Evolutionary conservation across 2,113 vertebrate genomes (phyloP).

Genomic region (Gallinago paraguaiae): DNA sequence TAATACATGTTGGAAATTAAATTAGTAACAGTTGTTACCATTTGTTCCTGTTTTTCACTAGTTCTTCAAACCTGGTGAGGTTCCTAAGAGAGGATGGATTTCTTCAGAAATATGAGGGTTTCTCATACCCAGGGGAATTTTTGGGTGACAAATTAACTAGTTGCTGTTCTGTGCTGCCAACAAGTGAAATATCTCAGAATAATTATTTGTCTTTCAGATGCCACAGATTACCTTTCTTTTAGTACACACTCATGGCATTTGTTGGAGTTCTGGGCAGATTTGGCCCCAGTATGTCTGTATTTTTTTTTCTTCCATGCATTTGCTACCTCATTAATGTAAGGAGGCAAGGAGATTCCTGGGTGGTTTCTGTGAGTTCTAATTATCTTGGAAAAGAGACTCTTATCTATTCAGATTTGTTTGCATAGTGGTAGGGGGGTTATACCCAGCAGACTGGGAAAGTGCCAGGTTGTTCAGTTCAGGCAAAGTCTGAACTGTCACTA

Average conservation of each 20-base stretch:
- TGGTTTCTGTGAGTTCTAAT: not conserved
- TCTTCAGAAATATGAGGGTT: not conserved
- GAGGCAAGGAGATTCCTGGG: not conserved
- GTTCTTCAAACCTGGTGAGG: not conserved
- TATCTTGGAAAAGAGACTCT: not conserved
- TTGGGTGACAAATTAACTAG: not conserved
- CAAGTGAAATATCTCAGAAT: not conserved
- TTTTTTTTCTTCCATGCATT: rapidly evolving
- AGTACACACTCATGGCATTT: not conserved
- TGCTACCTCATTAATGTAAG: not conserved
- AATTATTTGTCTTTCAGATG: not conserved
- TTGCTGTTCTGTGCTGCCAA: not conserved
- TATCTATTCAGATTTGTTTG: not conserved
- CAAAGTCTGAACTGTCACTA: not conserved
- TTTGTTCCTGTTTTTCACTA: not conserved
- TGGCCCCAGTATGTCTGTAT: not conserved
- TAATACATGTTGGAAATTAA: not conserved
- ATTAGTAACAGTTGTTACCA: not conserved
- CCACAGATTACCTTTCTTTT: not conserved
- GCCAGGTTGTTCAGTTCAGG: not conserved
- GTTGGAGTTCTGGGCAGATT: not conserved
- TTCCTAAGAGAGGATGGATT: not conserved
- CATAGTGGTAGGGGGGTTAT: not conserved
- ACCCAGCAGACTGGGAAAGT: not conserved
- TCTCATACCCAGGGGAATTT: not conserved